Conservation (phyloP, 2,797 vertebrate genomes). For the Monodelphis domestica region DNA sequence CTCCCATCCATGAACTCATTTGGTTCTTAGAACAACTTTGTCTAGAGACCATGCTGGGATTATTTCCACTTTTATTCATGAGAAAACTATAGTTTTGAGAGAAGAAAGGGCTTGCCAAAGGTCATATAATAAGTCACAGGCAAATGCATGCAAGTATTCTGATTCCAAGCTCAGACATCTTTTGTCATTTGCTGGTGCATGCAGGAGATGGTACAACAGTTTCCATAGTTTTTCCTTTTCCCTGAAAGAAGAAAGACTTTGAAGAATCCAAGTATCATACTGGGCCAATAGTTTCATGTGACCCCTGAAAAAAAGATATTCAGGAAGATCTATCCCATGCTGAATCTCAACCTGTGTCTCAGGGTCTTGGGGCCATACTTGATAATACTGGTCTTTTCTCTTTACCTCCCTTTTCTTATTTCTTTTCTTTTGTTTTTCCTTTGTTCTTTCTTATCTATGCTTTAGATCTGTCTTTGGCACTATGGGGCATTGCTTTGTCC, state of each 20-base stretch:
- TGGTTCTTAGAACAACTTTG: too few relatives aligned
- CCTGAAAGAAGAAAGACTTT: background rate
- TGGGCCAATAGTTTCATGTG: background rate
- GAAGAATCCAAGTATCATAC: background rate
- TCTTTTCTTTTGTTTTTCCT: background rate
- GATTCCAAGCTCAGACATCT: too few relatives aligned
- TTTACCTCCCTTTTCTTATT: background rate
- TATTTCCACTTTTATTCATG: too few relatives aligned
- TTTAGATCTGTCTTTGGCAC: background rate
- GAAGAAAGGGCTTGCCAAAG: too few relatives aligned
- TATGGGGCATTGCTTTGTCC: background rate
- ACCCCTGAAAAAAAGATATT: background rate
- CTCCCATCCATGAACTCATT: too few relatives aligned
- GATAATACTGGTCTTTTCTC: background rate
- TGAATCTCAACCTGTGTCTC: background rate
- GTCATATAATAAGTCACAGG: too few relatives aligned
- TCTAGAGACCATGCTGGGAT: too few relatives aligned
- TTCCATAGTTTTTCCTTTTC: background rate
- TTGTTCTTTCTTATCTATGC: background rate
- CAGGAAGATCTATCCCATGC: background rate
- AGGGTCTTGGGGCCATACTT: background rate
- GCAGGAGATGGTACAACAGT: background rate
- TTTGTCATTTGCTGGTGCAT: too few relatives aligned
- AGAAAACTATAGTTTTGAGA: too few relatives aligned
- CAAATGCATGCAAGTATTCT: too few relatives aligned